Conservation (phyloP, 2,888 invertebrate species). For the Pammene aurita region DNA sequence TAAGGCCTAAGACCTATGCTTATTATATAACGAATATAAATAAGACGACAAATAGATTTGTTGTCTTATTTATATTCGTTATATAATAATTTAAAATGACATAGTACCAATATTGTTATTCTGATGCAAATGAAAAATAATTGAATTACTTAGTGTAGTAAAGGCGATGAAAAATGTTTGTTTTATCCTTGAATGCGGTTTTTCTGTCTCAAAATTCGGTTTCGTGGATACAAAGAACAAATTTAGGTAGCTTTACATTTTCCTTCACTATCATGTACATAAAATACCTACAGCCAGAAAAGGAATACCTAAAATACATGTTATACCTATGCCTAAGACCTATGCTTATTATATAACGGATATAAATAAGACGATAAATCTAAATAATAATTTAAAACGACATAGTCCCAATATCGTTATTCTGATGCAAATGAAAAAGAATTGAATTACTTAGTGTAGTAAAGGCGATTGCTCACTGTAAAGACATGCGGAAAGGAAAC, state of each 20-base stretch:
- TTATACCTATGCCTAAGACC: too few species aligned
- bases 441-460: not conserved
- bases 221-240: too few species aligned
- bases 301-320: too few species aligned
- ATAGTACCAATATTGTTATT: not conserved
- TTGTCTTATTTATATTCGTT: not conserved
- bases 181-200: too few species aligned
- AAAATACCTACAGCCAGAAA: too few species aligned
- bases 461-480: conserved; percentile 14
- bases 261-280: too few species aligned
- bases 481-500: too few species aligned
- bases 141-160: conserved; percentile 2
- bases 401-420: not conserved
- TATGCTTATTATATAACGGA: not conserved
- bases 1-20: not conserved
- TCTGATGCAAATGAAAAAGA: not conserved
- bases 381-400: not conserved
- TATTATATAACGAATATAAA: not conserved
- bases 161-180: too few species aligned
- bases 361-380: not conserved
- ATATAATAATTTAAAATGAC: not conserved
- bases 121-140: not conserved
- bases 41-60: not conserved
- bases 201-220: too few species aligned
- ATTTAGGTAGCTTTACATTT: too few species aligned